Conservation (phyloP, 2,113 vertebrate genomes). For the Oxygymnocypris stewartii region DNA sequence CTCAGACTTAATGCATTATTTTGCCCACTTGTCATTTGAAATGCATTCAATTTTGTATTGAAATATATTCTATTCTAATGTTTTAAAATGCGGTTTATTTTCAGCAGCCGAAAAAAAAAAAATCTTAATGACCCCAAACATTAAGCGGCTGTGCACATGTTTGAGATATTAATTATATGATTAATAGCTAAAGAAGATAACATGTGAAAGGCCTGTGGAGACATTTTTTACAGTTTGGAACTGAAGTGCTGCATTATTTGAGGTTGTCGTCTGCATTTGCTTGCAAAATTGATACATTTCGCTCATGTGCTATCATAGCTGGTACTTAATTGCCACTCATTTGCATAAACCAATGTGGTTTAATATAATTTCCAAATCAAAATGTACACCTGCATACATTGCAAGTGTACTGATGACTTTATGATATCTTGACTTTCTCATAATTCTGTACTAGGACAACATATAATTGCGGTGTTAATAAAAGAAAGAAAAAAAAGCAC, state of each 20-base stretch:
- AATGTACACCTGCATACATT: neutral
- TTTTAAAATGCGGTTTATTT: too few species aligned
- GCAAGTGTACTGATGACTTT: neutral
- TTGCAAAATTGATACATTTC: neutral
- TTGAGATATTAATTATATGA: neutral
- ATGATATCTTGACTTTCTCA: conserved; percentile 8
- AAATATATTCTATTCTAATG: too few species aligned
- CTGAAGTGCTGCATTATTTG: neutral
- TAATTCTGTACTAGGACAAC: neutral
- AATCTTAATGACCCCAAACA: neutral
- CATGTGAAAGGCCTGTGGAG: neutral
- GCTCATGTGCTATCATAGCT: neutral
- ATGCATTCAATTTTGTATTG: neutral
- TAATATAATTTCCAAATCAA: neutral
- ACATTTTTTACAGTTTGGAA: neutral
- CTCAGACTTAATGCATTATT: neutral
- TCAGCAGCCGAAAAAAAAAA: too few species aligned
- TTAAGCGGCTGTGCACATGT: neutral
- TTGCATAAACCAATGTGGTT: neutral
- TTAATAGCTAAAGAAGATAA: neutral
- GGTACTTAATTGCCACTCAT: neutral
- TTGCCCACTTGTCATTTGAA: neutral
- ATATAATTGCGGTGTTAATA: neutral
- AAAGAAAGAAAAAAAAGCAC: neutral
- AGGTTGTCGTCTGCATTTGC: neutral